Evolutionary conservation across 2,888 invertebrate species (phyloP).

Genomic region (Bembecia ichneumoniformis): DNA sequence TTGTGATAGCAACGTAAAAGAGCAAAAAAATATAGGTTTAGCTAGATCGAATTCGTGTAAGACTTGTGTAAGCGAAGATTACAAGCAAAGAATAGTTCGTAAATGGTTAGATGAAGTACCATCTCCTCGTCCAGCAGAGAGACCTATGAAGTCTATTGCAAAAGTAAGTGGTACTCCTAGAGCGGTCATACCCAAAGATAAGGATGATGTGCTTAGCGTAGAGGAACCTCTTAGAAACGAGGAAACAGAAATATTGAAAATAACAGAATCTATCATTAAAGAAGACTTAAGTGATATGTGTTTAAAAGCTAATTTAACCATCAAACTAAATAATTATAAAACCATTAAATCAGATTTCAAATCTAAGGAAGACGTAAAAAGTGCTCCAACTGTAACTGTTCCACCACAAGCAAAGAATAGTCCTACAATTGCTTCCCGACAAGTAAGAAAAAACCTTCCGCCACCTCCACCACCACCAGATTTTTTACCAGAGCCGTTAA

Average conservation of each 20-base stretch:
- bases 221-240: conserved; percentile 22
- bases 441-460: conserved; percentile 54
- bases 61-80: conserved; percentile 74
- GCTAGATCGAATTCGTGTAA: conserved; percentile 68
- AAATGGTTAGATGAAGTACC: conserved; percentile 85
- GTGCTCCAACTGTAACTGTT: conserved; percentile 4
- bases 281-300: conserved; percentile 19
- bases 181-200: conserved; percentile 36
- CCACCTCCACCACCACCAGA: conserved; percentile 58
- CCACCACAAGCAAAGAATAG: conserved; percentile 24
- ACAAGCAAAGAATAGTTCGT: conserved; percentile 81
- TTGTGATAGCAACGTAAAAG: conserved; percentile 59
- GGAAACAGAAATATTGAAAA: conserved; percentile 15
- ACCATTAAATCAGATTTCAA: neutral
- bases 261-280: conserved; percentile 10
- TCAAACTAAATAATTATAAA: neutral
- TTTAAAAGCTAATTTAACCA: neutral
- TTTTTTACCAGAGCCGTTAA: conserved; percentile 16
- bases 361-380: conserved; percentile 9
- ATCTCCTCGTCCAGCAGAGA: conserved; percentile 25
- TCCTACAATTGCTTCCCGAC: conserved; percentile 41
- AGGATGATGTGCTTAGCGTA: conserved; percentile 21
- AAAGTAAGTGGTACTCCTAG: conserved; percentile 58
- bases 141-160: conserved; percentile 45
- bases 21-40: conserved; percentile 37